A percentile compares a stretch with the other conserved stretches of the same genome.
phyloP scores from a whole-genome alignment of 2,888 invertebrate genomes.

The Pimpla rufipes region DNA sequence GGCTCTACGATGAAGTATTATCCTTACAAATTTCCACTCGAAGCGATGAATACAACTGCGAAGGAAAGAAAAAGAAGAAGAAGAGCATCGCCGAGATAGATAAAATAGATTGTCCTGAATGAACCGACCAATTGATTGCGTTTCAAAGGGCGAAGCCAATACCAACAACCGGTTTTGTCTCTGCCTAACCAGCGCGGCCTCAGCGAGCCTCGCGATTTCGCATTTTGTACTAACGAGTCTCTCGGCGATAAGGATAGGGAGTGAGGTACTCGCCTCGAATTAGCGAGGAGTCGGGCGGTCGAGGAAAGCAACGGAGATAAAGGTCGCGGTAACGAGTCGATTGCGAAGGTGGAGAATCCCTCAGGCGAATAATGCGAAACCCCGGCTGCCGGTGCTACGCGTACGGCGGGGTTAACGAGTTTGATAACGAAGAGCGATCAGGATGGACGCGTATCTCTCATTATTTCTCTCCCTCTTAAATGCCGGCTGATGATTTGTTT shows the following conservation, averaged over 20 bases:
- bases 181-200: slow-evolving; percentile 2
- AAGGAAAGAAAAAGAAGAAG: slow-evolving; percentile 8
- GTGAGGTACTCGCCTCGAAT: slow-evolving; percentile 55
- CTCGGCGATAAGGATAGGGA: slow-evolving; percentile 58
- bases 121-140: slow-evolving; percentile 49
- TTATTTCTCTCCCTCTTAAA: slow-evolving; percentile 12
- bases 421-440: slow-evolving; percentile 46
- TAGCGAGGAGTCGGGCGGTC: slow-evolving; percentile 43
- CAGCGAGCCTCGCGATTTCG: slow-evolving; percentile 39
- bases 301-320: slow-evolving; percentile 49
- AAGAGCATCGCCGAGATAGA: slow-evolving; percentile 1
- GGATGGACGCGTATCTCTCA: slow-evolving; percentile 44
- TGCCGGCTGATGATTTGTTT: neutral
- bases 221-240: slow-evolving; percentile 68
- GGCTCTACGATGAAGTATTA: slow-evolving; percentile 40
- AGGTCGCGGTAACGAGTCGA: slow-evolving; percentile 43
- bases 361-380: slow-evolving; percentile 37
- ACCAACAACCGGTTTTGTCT: slow-evolving; percentile 57
- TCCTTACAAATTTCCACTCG: slow-evolving; percentile 42
- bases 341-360: neutral
- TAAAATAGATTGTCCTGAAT: slow-evolving; percentile 48
- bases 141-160: slow-evolving; percentile 38
- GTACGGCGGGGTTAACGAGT: slow-evolving; percentile 57
- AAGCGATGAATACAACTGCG: slow-evolving; percentile 29
- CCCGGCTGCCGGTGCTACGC: slow-evolving; percentile 52